Base-by-base conservation (phyloP, 2,888 invertebrate species). In the Sesia bembeciformis region DNA sequence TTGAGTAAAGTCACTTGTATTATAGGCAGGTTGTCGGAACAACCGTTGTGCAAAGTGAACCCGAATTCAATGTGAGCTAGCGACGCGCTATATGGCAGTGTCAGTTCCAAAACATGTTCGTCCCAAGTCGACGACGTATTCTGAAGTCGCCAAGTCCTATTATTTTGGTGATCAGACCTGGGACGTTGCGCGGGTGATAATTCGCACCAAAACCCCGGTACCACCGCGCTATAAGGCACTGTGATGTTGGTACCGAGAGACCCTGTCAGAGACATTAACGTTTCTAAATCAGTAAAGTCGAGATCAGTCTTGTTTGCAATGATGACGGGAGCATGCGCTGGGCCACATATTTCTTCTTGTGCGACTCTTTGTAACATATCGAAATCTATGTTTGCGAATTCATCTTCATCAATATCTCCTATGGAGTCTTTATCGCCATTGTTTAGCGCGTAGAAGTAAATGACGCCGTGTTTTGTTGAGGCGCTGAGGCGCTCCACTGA, bases 151-250 rank as follows among this genome's bases (percentile, higher is more conserved):
- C 97, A 98, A 0, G 96, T 96, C 61, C 96, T 92, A 4, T 95
- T 96, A 68, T 96, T 94, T 71, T 96, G 97, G 1, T 97, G 96
- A 76, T 97, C 96, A 43, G 96, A 93, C 23, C 97, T 90, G 66
- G 97, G 96, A 56, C 97, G 93, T 74, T 97, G 97, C 4, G 97
- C 96, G 61, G 97, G 97, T 65, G 97, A 96, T 67, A 97, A 91
- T 78, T 97, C 97, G 62, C 94, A 95, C 98, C 98, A 98, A 79
- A 97, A 97, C 3, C 96, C 94, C 0, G 97, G 97, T 3, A 97
- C 96, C 8, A 96, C 97, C 0, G 97, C 96, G 54, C 95, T 93
- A 76, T 96, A 97, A 52, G 90, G 90, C 58, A 90, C 85, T 40
- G 90, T 84, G 5, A 82, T 82, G 59, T 86, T 89, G 40, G 81